phyloP scores from a whole-genome alignment of 2,888 invertebrate genomes.

The Eremobia ochroleuca region DNA sequence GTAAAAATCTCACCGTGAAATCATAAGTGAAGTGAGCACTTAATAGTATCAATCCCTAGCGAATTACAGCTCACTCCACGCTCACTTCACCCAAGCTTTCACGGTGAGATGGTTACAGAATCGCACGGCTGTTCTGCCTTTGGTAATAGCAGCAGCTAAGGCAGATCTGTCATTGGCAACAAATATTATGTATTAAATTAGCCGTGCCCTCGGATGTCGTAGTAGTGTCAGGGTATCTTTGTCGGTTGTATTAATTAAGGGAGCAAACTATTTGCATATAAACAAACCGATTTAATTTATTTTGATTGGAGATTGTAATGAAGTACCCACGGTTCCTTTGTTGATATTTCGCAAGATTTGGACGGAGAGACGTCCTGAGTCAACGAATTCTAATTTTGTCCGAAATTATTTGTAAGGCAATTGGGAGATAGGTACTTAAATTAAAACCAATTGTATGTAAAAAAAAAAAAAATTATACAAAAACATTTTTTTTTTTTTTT shows the following conservation, averaged over 20 bases:
- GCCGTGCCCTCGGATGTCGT: not conserved
- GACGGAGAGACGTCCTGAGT: not conserved
- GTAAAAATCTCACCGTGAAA: too few relatives aligned
- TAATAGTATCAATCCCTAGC: too few relatives aligned
- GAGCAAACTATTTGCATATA: conserved; percentile 53
- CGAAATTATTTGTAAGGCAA: not conserved
- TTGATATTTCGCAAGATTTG: not conserved
- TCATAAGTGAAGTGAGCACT: too few relatives aligned
- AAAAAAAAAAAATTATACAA: not conserved
- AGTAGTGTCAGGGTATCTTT: not conserved
- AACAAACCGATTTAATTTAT: conserved; percentile 54
- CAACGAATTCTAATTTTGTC: not conserved
- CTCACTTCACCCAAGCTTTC: too few relatives aligned
- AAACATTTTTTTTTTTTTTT: not conserved
- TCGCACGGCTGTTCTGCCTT: too few relatives aligned
- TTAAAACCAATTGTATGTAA: not conserved
- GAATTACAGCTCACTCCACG: too few relatives aligned
- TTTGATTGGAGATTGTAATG: conserved; percentile 31
- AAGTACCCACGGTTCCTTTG: conserved; percentile 11
- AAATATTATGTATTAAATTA: conserved; percentile 42
- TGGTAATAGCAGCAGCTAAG: not conserved
- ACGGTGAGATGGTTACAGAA: too few relatives aligned
- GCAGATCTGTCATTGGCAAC: not conserved
- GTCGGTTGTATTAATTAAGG: conserved; percentile 29
- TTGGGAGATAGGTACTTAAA: not conserved